Evolutionary conservation across 2,797 vertebrate genomes (phyloP).

Genomic region (Adrianichthys oophorus): DNA sequence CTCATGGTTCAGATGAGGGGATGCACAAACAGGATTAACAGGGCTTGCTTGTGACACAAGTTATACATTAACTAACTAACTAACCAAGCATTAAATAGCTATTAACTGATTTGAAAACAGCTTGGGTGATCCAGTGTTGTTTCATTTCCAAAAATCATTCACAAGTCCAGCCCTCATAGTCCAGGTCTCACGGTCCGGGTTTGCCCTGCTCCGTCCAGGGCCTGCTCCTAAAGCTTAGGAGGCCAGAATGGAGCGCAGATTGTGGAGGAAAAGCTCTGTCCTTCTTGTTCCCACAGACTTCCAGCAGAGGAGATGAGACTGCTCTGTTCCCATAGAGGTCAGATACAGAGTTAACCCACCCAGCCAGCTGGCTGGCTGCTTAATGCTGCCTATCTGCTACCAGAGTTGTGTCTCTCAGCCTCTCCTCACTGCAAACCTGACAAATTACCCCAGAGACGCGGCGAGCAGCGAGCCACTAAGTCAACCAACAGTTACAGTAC

Average conservation of each 20-base stretch:
- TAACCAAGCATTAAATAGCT: conserved; percentile 45
- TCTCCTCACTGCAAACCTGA: conserved; percentile 66
- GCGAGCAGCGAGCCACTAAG: conserved; percentile 54
- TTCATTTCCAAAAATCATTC: conserved; percentile 52
- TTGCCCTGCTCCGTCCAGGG: conserved; percentile 41
- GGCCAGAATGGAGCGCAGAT: conserved; percentile 14
- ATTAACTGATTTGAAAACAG: conserved; percentile 36
- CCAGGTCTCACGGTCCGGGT: conserved; percentile 24
- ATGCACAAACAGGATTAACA: conserved; percentile 36
- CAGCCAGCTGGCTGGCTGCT: conserved; percentile 59
- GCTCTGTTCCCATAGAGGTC: conserved; percentile 71
- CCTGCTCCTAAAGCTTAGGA: conserved; percentile 27
- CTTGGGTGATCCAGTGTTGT: conserved; percentile 36
- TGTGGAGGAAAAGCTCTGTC: conserved; percentile 30
- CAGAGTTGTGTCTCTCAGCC: conserved; percentile 45
- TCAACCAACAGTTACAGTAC: conserved; percentile 54
- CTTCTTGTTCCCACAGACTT: conserved; percentile 57
- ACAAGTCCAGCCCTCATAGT: conserved; percentile 42
- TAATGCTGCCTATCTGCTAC: conserved; percentile 60
- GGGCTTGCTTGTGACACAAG: conserved; percentile 34
- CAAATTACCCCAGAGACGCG: conserved; percentile 66
- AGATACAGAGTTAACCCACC: conserved; percentile 72
- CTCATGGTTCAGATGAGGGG: conserved; percentile 69
- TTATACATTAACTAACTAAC: conserved; percentile 38
- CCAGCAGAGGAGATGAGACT: conserved; percentile 49